Conservation (phyloP, 2,113 vertebrate species). For the Pelodiscus sinensis region DNA sequence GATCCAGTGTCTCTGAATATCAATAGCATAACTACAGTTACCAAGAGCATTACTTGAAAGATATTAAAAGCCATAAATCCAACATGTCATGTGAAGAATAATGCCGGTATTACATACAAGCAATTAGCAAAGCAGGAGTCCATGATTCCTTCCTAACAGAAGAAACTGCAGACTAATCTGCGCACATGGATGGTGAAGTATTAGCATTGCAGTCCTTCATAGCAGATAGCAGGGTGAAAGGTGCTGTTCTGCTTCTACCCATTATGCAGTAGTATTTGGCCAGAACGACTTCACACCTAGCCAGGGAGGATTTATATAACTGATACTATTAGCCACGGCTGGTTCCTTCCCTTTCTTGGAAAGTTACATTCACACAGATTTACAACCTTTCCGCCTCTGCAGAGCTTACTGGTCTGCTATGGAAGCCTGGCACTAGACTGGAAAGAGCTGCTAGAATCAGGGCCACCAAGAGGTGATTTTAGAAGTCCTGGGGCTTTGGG, state of each 20-base stretch:
- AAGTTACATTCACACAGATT: neutral
- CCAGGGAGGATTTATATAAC: rapidly evolving
- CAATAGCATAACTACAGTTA: constrained; percentile 75
- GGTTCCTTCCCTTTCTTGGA: neutral
- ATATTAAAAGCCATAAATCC: constrained; percentile 74
- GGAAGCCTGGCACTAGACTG: neutral
- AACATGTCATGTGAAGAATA: constrained; percentile 53
- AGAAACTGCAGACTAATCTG: no score
- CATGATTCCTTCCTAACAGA: neutral
- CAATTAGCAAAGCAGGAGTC: constrained; percentile 10
- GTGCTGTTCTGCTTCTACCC: neutral
- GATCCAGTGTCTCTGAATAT: constrained; percentile 75
- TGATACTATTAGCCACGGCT: rapidly evolving
- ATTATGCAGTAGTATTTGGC: neutral
- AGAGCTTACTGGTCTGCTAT: neutral
- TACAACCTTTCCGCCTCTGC: neutral
- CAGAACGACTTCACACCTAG: neutral
- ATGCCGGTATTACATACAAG: constrained; percentile 36
- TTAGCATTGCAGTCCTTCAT: neutral
- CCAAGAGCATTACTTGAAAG: constrained; percentile 68
- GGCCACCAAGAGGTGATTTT: no score
- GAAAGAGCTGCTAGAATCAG: neutral
- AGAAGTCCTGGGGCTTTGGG: no score
- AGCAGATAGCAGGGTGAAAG: neutral
- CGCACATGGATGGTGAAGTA: rapidly evolving